Conservation (phyloP, 1,140 invertebrate species). For the Ostrea denselamellosa region DNA sequence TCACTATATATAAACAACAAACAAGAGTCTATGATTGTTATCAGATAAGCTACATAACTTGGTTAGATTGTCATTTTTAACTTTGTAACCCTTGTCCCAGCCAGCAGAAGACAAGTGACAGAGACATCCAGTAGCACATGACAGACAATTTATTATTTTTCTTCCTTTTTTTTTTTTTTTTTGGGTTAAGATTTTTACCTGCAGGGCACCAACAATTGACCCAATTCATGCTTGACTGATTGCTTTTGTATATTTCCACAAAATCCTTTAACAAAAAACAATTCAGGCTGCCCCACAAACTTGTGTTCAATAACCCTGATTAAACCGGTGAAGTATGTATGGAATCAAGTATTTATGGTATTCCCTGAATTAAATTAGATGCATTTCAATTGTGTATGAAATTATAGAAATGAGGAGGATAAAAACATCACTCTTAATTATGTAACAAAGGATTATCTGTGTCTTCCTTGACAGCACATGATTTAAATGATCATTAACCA, state of each 20-base stretch:
- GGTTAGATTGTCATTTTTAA: neutral
- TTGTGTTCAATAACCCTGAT: neutral
- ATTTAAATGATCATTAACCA: too few species aligned
- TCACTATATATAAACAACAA: neutral
- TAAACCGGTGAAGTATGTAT: neutral
- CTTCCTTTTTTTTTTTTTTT: too few species aligned
- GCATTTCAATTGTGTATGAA: too few species aligned
- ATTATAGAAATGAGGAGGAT: neutral
- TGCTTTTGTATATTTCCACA: neutral
- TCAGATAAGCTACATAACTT: neutral
- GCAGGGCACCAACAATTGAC: neutral
- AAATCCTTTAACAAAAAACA: neutral
- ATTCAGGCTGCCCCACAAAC: neutral
- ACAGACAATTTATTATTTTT: neutral
- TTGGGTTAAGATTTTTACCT: neutral
- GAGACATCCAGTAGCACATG: neutral
- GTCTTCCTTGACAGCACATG: too few species aligned
- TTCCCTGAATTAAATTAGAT: too few species aligned
- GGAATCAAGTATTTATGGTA: neutral
- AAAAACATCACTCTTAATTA: neutral
- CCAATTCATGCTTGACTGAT: slow-evolving; percentile 11
- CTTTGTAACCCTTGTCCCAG: neutral
- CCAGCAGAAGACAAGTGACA: neutral
- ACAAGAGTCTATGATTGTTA: neutral
- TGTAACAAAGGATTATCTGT: too few species aligned